Evolutionary conservation across 1,140 invertebrate genomes (phyloP), one percentile per base, ranked within the genome.

Genomic region (Bicyclus anynana): DNA sequence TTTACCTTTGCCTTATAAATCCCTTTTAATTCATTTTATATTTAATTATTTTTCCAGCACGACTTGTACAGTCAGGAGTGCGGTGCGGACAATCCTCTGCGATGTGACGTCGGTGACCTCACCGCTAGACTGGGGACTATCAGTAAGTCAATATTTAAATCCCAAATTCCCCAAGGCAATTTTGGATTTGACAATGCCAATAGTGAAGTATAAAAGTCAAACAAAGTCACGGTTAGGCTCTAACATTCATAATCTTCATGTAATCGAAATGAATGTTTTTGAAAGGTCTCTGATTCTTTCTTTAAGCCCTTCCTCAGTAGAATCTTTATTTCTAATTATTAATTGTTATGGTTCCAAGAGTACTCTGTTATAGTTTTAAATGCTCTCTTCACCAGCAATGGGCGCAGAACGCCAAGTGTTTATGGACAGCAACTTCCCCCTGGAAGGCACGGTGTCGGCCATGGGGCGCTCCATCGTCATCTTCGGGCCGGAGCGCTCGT

Each of bases 71-170:
- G 87, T 63, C 91, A 94, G 78, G 96, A 98, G 86, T 99, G 97
- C 82, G 94, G 93, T 0, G 91, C 94, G 0, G 93, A 95, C 80
- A 96, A 97, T 75, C 97, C 96, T 0, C 81, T 98, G 14, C 90
- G 97, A 3, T 99, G 97, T 87, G 95, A 97, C 72, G 94, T 98
- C n/a, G 97, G 97, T 0, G 97, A 99, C 84, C 82, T 98, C 40
- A 95, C 96, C 1, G 93, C 95, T 0, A 91, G 97, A 54, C 84
- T 97, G 33, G 97, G 96, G 1, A 93, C 95, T 0, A 95, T 98
- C 54, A 84, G 90, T 91, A 53, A 82, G 72, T 33, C 3, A 4
- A 33, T 3, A 12, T 38, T 44, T 9, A 20, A 5, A 40, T n/a
- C n/a, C n/a, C n/a, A n/a, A n/a, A n/a, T n/a, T n/a, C n/a, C n/a